These are phyloP conservation scores for Nyctereutes procyonoides DNA, from an alignment of 2,113 vertebrate genomes.

Conservation along the genomic window DNA sequence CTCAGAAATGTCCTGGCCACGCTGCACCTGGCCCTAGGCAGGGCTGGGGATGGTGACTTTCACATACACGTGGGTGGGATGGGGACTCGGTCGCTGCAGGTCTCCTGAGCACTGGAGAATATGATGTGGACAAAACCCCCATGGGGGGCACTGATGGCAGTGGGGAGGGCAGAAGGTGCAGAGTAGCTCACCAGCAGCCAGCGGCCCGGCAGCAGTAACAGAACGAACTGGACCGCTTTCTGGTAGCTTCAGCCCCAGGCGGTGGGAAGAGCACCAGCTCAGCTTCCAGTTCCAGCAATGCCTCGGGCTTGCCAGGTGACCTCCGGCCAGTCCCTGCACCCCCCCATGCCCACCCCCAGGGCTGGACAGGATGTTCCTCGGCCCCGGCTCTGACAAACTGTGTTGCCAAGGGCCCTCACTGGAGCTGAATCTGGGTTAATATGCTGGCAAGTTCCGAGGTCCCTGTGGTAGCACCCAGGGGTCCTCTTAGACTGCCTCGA, in stretches of 20 bases:
- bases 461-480: not conserved
- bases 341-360: not conserved
- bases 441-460: not conserved
- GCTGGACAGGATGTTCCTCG: not conserved
- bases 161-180: not conserved
- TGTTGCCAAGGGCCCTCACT: conserved; percentile 32
- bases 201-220: too few relatives aligned
- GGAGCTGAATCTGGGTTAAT: conserved; percentile 70
- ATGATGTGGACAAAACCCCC: not conserved
- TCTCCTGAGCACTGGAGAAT: not conserved
- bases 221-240: not conserved
- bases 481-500: conserved; percentile 41
- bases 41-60: not conserved
- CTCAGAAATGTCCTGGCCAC: not conserved
- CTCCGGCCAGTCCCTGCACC: not conserved
- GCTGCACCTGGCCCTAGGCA: not conserved
- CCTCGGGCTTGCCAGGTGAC: not conserved
- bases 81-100: not conserved
- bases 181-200: not conserved
- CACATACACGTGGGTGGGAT: not conserved
- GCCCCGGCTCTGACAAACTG: not conserved
- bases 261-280: not conserved
- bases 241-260: not conserved
- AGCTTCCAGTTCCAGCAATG: not conserved
- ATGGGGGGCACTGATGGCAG: not conserved